phyloP scores from a whole-genome alignment of 2,113 vertebrate species.

The Orcinus orca region DNA sequence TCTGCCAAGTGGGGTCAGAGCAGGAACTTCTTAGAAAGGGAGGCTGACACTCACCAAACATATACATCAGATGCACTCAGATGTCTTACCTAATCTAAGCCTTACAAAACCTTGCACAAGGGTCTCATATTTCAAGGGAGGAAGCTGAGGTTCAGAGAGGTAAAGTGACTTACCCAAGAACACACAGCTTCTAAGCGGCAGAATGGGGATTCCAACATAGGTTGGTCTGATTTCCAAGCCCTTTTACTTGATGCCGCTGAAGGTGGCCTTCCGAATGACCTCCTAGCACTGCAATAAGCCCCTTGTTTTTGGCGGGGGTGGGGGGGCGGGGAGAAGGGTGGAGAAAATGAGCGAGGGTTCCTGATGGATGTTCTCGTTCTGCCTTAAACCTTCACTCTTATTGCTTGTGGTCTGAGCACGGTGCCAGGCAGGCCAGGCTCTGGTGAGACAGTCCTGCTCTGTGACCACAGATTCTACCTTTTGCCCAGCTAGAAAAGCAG shows the following conservation, averaged over 20 bases:
- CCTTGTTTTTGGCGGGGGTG: not conserved
- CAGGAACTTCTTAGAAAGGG: not conserved
- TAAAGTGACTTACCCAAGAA: not conserved
- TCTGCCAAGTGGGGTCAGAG: not conserved
- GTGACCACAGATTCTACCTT: not conserved
- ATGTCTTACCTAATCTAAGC: not conserved
- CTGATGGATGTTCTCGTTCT: not conserved
- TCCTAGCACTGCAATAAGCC: not conserved
- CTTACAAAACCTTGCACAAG: not conserved
- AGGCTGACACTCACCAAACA: not conserved
- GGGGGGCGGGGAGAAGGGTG: no score
- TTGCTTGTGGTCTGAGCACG: not conserved
- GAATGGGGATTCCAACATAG: not conserved
- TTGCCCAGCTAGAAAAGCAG: not conserved
- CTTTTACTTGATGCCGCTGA: not conserved
- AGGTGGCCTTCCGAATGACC: not conserved
- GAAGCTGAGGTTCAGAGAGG: constrained; percentile 4
- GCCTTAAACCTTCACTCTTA: not conserved
- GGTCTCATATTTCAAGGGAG: not conserved
- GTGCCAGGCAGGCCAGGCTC: not conserved
- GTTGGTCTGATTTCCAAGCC: not conserved
- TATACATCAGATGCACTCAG: not conserved
- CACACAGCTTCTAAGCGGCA: not conserved
- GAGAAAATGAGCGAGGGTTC: not conserved
- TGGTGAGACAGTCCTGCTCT: not conserved